Base-by-base conservation (phyloP, 2,797 vertebrate genomes). In the Kryptopterus vitreolus region DNA sequence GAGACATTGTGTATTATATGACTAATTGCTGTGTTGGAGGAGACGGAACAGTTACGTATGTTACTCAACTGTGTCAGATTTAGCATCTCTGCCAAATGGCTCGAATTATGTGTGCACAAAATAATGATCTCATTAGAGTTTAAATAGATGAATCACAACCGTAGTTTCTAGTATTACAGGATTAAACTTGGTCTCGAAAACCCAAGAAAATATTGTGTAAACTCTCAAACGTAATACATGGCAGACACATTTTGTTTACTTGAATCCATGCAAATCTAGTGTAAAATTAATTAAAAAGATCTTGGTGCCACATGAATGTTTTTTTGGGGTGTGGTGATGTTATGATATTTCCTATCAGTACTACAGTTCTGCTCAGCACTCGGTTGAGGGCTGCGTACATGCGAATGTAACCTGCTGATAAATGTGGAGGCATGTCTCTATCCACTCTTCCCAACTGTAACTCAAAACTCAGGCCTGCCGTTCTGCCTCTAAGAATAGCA, bases 401-500 rank as follows among this genome's bases (percentile, higher is more conserved):
- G 69, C 72, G 80, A 70, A 73, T 86, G 85, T 79, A 81, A 81
- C 75, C 33, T 77, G 76, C 18, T 90, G 93, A 94, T 93, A 92
- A 92, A 91, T 88, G 85, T 87, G 86, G 82, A 84, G 82, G 68
- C 74, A 78, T 83, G n/a, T 79, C 88, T 73, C 38, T 85, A 72
- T 84, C 69, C 80, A 68, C 85, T 90, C 74, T 62, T 78, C 84
- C 84, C 84, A 88, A 92, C 91, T 85, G 89, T 86, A 88, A 90
- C 83, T 50, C 82, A 86, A 90, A 89, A 87, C 87, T 87, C 72
- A 68, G 63, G 71, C 59, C 84, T 86, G 74, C 68, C 62, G 31
- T 69, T 83, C 82, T 78, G 38, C 11, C 87, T 89, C 92, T 90
- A 92, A 92, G 88, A 91, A 91, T 94, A 93, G 92, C 90, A 88